Percentiles rank a stretch among this genome's conserved stretches.
Evolutionary conservation across 2,113 vertebrate species (phyloP).

Genomic region (Brevimyrus niger): DNA sequence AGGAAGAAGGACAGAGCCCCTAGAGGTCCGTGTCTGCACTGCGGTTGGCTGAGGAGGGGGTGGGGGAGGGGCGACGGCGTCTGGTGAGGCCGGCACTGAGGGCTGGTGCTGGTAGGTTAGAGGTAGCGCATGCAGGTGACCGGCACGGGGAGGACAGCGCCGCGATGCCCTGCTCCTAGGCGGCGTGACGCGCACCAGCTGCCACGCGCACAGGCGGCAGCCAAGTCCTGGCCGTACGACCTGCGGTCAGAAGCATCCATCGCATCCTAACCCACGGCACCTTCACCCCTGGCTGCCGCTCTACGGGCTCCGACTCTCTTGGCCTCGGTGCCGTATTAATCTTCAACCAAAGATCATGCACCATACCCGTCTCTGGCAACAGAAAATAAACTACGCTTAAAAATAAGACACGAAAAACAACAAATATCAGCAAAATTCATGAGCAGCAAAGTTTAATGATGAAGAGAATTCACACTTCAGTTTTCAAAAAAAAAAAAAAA

Average conservation of each 20-base stretch:
- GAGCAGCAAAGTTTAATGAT: neutral
- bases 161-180: neutral
- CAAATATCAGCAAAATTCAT: neutral
- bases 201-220: neutral
- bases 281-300: neutral
- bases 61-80: constrained; percentile 24
- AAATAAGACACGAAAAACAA: neutral
- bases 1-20: constrained; percentile 38
- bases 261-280: neutral
- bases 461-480: neutral
- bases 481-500: neutral
- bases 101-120: constrained; percentile 7
- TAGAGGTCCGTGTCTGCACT: constrained; percentile 25
- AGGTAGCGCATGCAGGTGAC: neutral
- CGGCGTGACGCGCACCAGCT: neutral
- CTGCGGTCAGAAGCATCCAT: neutral
- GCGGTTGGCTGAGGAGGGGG: constrained; percentile 13
- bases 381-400: neutral
- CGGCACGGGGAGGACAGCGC: neutral
- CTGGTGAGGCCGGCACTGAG: neutral
- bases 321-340: neutral
- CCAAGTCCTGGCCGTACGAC: neutral
- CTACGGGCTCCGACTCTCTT: neutral
- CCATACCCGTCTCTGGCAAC: neutral
- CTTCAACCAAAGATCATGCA: neutral